phyloP scores from a whole-genome alignment of 2,888 invertebrate species.

The Nephrotoma flavescens region DNA sequence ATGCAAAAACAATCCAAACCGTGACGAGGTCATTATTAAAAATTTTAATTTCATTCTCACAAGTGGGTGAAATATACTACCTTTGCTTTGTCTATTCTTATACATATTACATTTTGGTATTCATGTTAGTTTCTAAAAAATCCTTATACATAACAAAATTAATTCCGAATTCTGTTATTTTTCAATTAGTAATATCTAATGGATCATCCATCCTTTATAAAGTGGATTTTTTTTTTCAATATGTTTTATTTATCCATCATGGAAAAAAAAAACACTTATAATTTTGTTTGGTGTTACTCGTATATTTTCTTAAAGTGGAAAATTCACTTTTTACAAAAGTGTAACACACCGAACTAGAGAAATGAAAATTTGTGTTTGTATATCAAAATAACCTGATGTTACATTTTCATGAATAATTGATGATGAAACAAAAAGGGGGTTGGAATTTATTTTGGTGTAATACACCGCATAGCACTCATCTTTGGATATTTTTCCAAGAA shows the following conservation, averaged over 20 bases:
- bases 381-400: slow-evolving; percentile 1
- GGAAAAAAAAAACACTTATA: background rate
- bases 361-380: background rate
- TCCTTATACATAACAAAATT: background rate
- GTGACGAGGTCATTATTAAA: no score
- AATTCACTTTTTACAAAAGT: background rate
- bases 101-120: no score
- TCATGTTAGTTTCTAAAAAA: background rate
- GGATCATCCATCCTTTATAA: background rate
- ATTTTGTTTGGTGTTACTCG: slow-evolving; percentile 5
- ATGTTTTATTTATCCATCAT: background rate
- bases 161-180: background rate
- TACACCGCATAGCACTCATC: background rate
- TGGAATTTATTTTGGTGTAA: background rate
- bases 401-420: slow-evolving; percentile 3
- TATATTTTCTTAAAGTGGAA: background rate
- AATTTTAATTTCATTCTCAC: no score
- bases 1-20: no score
- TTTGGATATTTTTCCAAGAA: background rate
- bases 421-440: background rate
- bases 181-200: background rate
- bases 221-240: background rate
- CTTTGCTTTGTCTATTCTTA: no score
- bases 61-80: no score
- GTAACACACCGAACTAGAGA: background rate